These are phyloP conservation scores for Drosophila ezoana DNA, from an alignment of 2,888 invertebrate genomes.

Conservation along the genomic window DNA sequence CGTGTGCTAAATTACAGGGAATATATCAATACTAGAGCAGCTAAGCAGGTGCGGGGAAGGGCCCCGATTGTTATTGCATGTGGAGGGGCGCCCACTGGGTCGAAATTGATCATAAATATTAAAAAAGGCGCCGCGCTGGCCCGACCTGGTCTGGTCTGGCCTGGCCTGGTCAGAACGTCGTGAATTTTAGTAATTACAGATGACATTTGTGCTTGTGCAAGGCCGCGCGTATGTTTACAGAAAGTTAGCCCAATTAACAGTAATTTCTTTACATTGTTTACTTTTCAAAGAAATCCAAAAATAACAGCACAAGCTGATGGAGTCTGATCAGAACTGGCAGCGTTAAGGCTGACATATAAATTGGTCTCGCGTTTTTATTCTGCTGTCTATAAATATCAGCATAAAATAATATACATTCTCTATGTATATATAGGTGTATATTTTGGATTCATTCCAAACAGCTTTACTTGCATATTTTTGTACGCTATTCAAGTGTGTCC, in stretches of 20 bases:
- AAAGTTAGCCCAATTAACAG: background rate
- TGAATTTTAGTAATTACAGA: conserved; percentile 41
- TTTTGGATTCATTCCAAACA: conserved; percentile 76
- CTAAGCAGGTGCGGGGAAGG: background rate
- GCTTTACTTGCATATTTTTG: conserved; percentile 59
- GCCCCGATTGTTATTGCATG: background rate
- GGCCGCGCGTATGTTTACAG: background rate
- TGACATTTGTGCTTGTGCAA: conserved; percentile 31
- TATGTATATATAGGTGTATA: conserved; percentile 10
- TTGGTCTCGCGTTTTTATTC: conserved; percentile 34
- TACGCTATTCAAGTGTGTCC: conserved; percentile 7
- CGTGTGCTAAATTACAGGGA: conserved; percentile 39
- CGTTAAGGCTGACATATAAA: conserved; percentile 35
- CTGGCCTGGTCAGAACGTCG: conserved; percentile 13
- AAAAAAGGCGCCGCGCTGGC: conserved; percentile 33
- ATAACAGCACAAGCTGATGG: conserved; percentile 18
- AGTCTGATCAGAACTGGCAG: conserved; percentile 43
- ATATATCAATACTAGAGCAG: conserved; percentile 38
- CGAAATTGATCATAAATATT: conserved; percentile 67
- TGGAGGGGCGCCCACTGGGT: background rate
- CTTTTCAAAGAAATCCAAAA: background rate
- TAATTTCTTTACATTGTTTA: background rate
- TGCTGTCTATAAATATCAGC: conserved; percentile 54
- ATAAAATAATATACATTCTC: conserved; percentile 29
- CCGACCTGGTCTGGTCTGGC: no score